Base-by-base conservation (phyloP, 1,140 invertebrate species). In the Paralvinella palmiformis region DNA sequence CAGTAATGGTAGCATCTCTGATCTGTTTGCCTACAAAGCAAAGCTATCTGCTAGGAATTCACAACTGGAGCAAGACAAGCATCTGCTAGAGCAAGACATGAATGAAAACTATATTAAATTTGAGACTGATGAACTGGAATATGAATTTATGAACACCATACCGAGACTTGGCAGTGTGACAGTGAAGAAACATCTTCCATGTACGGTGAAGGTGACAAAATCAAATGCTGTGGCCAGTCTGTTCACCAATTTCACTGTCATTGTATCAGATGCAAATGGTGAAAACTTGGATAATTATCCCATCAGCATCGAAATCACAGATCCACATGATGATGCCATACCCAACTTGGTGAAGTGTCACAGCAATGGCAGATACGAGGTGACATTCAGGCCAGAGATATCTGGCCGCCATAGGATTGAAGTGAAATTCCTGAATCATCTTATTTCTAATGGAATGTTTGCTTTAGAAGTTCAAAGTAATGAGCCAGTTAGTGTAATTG, bases 401-500 rank as follows among this genome's bases (percentile, higher is more conserved):
- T 56, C 50, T 13, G 62, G 62, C n/a, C 22, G 24, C n/a, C 62
- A 63, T 27, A 24, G 41, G 22, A 24, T 63, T 24, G 20, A 57
- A 29, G 62, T 63, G 13, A 32, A 56, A 35, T 63, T 63, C 52
- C 33, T 56, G 24, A 52, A 56, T 32, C 62, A 56, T 22, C 22
- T 29, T 24, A 36, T 63, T 17, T 27, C 22, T 17, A 52, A 52
- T 56, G 62, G 50, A 32, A 36, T 37, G 13, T 60, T 60, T 5
- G 27, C 35, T 15, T 10, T 60, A 24, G 44, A 2, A 7, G 24
- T 68, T 27, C 56, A 53, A 17, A 68, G 66, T 58, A 68, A 68
- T 32, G 45, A 68, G 35, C 66, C 66, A 7, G 63, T 68, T 24
- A 29, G 32, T 15, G 45, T 33, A 31, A 55, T 68, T 22, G 67